A percentile compares a stretch with the other conserved stretches of the same genome.
phyloP scores from a whole-genome alignment of 2,113 vertebrate genomes.

The Macrotis lagotis region DNA sequence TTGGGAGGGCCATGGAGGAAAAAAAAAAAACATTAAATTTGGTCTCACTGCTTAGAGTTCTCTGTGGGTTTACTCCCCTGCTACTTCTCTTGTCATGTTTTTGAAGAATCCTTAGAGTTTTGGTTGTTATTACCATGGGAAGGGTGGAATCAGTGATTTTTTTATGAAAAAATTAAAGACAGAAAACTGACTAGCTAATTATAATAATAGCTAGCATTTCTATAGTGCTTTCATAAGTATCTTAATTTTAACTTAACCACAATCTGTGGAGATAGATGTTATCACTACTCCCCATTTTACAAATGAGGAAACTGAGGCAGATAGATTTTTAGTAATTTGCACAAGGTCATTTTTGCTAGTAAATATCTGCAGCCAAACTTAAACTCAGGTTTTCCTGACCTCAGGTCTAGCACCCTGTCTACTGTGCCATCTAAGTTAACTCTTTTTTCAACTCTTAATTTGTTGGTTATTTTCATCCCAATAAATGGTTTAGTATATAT shows the following conservation, averaged over 20 bases:
- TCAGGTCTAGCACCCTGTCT: background rate
- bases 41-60: constrained; percentile 24
- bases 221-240: background rate
- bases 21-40: constrained; percentile 56
- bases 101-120: constrained; percentile 33
- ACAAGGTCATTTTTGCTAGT: background rate
- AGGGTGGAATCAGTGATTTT: constrained; percentile 33
- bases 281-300: background rate
- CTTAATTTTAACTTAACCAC: background rate
- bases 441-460: background rate
- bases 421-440: background rate
- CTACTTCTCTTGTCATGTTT: constrained; percentile 41
- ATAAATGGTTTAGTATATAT: constrained; percentile 9
- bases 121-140: constrained; percentile 36
- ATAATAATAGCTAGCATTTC: background rate
- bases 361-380: background rate
- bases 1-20: constrained; percentile 30
- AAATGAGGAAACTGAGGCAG: background rate
- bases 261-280: background rate
- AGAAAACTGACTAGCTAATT: constrained; percentile 18
- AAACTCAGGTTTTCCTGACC: background rate
- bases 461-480: constrained; percentile 36
- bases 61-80: constrained; percentile 37
- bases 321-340: background rate
- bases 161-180: constrained; percentile 1